Evolutionary conservation across 1,140 invertebrate species (phyloP), one percentile per base, ranked within the genome.

Genomic region (Hermetia illucens): DNA sequence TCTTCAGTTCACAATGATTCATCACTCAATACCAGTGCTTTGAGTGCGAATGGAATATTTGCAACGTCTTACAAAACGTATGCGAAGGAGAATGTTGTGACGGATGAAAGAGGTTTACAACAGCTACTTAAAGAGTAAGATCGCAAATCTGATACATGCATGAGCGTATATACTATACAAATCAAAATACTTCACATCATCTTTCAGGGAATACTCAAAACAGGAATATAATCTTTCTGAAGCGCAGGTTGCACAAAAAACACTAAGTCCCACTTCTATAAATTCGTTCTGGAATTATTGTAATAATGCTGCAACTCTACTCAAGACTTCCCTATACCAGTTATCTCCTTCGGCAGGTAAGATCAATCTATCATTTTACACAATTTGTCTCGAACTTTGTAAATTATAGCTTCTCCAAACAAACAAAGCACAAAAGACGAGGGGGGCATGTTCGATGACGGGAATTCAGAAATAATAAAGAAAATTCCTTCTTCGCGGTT

Each of bases 31-130:
- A 45, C 44, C 22, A 58, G 57, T 41, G 51, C 50, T 15, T 39
- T 49, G 0, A 55, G 51, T 40, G 48, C 48, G 33, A 39, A 52
- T 18, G 45, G 50, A 3, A 36, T 34, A 20, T 53, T 53, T n/a
- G 42, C 46, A 41, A 56, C 56, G 8, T 52, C 57, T 8, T 59
- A 59, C 15, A 46, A 39, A 0, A 55, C 53, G 34, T 48, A 52
- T 12, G 42, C 52, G 8, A 48, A 47, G 4, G 49, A 64, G 12
- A 62, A 64, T 32, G 30, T 13, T 10, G 62, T 67, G n/a, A 54
- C 49, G 1, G 63, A 69, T 43, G 59, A 65, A 32, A 49, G 65
- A 19, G 53, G 55, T 21, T 44, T 69, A 30, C 49, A 58, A 4
- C 47, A 63, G n/a, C 20, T 59, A 66, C 42, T 54, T 69, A 36